Evolutionary conservation across 2,797 vertebrate species (phyloP), one percentile per base, ranked within the genome.

Genomic region (Lacerta agilis): DNA sequence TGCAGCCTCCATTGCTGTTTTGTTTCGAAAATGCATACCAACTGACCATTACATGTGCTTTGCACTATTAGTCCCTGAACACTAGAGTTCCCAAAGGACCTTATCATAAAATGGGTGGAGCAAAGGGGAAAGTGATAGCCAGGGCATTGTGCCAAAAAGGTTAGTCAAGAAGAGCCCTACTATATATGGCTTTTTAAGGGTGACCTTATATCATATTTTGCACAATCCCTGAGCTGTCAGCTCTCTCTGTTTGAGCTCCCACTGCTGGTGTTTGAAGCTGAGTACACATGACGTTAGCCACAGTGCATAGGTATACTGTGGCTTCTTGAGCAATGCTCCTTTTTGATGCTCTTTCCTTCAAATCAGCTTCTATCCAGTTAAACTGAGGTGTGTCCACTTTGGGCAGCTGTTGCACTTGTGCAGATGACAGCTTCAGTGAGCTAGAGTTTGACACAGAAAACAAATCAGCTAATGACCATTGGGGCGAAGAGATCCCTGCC

Each of bases 91-190:
- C 36, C 58, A 79, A 86, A 13, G 43, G 23, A 29, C 15, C 38
- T 11, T 72, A 33, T 15, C n/a, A 36, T 15, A 72, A 36, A 61
- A 9, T 25, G 0, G 29, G 8, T 5, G 8, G 18, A 2, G 23
- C 18, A 73, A 4, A 25, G 2, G 6, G 27, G 6, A 25, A 1
- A 27, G 0, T 8, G 17, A 45, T 29, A 8, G 4, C 27, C 15
- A 45, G 49, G 17, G 2, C 7, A 25, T 43, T 23, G 5, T 38
- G 61, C 58, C 36, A 80, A 80, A 80, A 61, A 33, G 17, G 18
- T 27, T 10, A 64, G 79, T 36, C 33, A 81, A 64, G 36, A 41
- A n/a, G 20, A 72, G 8, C 67, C 25, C 13, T 41, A 15, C 15
- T 61, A 55, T 27, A 15, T 18, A 41, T 75, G 15, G 4, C n/a